Percentiles rank a stretch among this genome's conserved stretches.
These are phyloP conservation scores for Rhipidura dahli DNA, from an alignment of 2,113 vertebrate species.

Conservation along the genomic window DNA sequence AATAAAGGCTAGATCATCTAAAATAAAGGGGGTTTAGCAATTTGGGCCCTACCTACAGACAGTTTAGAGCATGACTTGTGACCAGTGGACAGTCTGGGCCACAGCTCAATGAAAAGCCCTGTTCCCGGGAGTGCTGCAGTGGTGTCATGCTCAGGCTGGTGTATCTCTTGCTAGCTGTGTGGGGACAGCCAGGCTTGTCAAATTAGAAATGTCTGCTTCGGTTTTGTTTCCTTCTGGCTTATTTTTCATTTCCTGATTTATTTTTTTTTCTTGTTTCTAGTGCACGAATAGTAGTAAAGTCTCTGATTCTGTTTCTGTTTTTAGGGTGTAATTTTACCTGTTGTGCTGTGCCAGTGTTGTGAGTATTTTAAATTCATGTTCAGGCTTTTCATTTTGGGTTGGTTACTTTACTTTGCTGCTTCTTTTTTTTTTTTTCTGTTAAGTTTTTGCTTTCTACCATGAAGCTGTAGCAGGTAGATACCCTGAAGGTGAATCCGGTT, in stretches of 20 bases:
- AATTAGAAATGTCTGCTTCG: background rate
- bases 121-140: background rate
- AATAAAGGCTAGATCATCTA: background rate
- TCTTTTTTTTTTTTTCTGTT: background rate
- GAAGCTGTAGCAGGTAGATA: background rate
- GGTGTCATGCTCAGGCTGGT: background rate
- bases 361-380: conserved; percentile 77
- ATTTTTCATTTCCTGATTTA: background rate
- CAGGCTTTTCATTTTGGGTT: conserved; percentile 53
- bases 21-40: background rate
- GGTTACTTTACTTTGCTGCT: background rate
- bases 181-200: background rate
- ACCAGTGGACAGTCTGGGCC: background rate
- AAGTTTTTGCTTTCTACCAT: background rate
- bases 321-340: conserved; percentile 75
- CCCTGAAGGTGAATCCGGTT: background rate
- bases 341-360: conserved; percentile 77
- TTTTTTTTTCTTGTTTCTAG: conserved; percentile 20
- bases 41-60: background rate
- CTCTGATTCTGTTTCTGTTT: conserved; percentile 69
- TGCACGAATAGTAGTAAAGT: conserved; percentile 32
- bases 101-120: background rate
- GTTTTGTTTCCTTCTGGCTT: background rate
- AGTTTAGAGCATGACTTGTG: background rate
- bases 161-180: background rate